These are phyloP conservation scores for Pluvialis apricaria DNA, from an alignment of 2,113 vertebrate species.

Conservation along the genomic window DNA sequence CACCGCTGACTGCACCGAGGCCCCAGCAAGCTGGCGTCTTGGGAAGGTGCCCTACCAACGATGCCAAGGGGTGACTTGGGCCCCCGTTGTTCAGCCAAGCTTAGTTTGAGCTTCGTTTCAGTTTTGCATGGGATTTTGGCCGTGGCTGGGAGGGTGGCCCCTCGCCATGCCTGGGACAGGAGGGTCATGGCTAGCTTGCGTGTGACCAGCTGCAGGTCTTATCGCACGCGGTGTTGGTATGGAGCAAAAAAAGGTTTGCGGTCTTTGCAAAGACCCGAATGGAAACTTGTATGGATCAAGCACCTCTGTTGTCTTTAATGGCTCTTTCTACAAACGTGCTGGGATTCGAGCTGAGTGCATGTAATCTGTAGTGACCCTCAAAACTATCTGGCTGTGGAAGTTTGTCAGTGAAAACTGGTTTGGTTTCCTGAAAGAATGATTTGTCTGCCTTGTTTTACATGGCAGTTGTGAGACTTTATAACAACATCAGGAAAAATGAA, in stretches of 20 bases:
- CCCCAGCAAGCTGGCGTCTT: neutral
- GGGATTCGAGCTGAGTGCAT: neutral
- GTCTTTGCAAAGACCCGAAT: rapidly evolving
- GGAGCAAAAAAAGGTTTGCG: too few species aligned
- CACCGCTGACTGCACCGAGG: neutral
- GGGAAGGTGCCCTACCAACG: neutral
- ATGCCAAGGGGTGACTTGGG: neutral
- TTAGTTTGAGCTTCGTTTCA: neutral
- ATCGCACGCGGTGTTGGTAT: rapidly evolving
- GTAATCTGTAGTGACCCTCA: neutral
- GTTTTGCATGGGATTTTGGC: neutral
- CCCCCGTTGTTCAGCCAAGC: rapidly evolving
- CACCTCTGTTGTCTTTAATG: neutral
- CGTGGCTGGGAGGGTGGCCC: neutral
- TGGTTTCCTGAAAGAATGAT: neutral
- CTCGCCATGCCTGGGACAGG: neutral
- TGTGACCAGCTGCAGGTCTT: neutral
- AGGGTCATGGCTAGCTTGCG: rapidly evolving
- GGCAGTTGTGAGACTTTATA: neutral
- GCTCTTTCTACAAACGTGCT: neutral
- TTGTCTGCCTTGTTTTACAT: neutral
- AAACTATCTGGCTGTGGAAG: neutral
- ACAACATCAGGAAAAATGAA: neutral
- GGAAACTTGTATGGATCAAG: neutral
- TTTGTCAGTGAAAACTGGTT: neutral